Conservation (phyloP, 1,140 invertebrate species). For the Alviniconcha marisindica region DNA sequence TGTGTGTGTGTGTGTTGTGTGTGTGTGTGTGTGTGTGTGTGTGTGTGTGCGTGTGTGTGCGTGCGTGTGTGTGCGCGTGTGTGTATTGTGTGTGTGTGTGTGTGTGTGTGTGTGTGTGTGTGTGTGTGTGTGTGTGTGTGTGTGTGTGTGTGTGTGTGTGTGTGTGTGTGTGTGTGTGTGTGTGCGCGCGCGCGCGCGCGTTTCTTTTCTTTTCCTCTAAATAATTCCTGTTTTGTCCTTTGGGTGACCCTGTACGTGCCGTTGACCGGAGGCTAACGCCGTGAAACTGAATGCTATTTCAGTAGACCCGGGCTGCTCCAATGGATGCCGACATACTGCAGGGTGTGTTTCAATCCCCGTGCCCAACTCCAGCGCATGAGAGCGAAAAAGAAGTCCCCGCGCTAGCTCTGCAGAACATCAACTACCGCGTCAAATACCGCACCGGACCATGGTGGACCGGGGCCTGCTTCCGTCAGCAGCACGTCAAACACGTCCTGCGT, state of each 20-base stretch:
- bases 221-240: background rate
- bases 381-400: background rate
- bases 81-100: background rate
- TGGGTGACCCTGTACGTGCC: background rate
- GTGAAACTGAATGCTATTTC: background rate
- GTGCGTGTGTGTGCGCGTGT: background rate
- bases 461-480: conserved; percentile 41
- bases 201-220: background rate
- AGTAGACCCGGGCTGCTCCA: background rate
- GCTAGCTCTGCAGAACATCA: conserved; percentile 35
- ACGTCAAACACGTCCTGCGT: conserved; percentile 46
- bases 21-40: background rate
- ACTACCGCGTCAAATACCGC: conserved; percentile 49
- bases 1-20: too few species aligned
- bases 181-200: background rate
- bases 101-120: background rate
- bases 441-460: conserved; percentile 60
- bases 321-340: conserved; percentile 36
- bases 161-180: conserved; percentile 10
- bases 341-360: background rate
- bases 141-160: conserved; percentile 16
- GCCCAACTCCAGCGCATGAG: background rate
- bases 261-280: background rate
- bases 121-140: background rate
- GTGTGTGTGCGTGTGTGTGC: background rate